These are phyloP conservation scores for Arrhamphus sclerolepis DNA, from an alignment of 2,797 vertebrate genomes.

Conservation along the genomic window DNA sequence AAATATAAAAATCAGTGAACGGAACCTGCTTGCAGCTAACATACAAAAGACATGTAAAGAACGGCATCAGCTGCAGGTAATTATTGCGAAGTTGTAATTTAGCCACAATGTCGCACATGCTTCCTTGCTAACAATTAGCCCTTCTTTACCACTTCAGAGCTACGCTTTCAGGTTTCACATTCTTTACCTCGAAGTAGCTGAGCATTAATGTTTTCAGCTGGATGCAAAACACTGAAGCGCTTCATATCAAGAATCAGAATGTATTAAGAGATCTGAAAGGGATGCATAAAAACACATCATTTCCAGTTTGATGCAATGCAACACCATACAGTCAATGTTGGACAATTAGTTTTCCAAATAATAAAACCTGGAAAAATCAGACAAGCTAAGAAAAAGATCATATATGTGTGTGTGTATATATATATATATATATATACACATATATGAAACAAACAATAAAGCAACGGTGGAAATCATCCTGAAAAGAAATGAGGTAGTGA, in stretches of 20 bases:
- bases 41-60: constrained; percentile 9
- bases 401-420: constrained; percentile 60
- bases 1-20: constrained; percentile 18
- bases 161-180: constrained; percentile 2
- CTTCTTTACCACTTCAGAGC: background rate
- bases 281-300: constrained; percentile 29
- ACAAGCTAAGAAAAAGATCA: constrained; percentile 52
- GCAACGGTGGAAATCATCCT: constrained; percentile 62
- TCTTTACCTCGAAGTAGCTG: constrained; percentile 12
- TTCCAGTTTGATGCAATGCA: constrained; percentile 38
- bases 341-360: constrained; percentile 54
- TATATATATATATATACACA: constrained; percentile 29
- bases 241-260: constrained; percentile 27
- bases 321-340: constrained; percentile 53
- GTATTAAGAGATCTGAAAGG: constrained; percentile 22
- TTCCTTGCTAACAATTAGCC: background rate
- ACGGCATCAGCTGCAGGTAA: constrained; percentile 4
- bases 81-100: background rate
- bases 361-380: constrained; percentile 59
- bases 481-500: constrained; percentile 84
- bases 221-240: background rate
- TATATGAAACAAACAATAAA: constrained; percentile 42
- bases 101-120: background rate
- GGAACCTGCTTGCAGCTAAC: background rate
- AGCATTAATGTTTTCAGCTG: constrained; percentile 2